Evolutionary conservation across 2,888 invertebrate genomes (phyloP), one percentile per base, ranked within the genome.

Genomic region (Eristalis tenax): DNA sequence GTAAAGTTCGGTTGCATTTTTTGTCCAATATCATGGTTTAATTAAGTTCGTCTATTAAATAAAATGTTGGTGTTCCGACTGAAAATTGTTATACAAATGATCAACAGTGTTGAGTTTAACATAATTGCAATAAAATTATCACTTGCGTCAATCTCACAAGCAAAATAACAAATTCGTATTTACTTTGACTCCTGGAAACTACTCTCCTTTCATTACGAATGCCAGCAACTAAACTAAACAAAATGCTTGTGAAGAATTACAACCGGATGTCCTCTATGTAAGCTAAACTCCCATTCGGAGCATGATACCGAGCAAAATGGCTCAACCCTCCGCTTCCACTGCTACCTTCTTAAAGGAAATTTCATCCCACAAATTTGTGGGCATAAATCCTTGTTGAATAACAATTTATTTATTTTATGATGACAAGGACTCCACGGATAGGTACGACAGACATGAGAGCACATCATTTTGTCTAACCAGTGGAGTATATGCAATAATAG

Each of bases 331-430:
- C 4, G 59, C n/a, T 23, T 22, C 57, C 57, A 4, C 11, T 57
- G 11, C 57, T 13, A 10, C 18, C 10, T 23, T 23, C 22, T 32
- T 22, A 2, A 18, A 35, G n/a, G 10, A 38, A 66, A 66, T 66
- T 38, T 40, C 22, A 23, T 38, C 38, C 40, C 38, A 13, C 40
- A 23, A 40, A 66, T 40, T 66, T 66, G 65, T 66, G 65, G 18
- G 22, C 40, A 66, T 38, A 66, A 66, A 35, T 38, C 65, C 65
- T 66, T 23, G 65, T 40, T 40, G 22, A 35, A 66, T 66, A 64
- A 66, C 65, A 66, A 66, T 66, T 66, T 66, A 66, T 66, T 66
- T 38, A 40, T 40, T 66, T 64, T 66, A 66, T 22, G 40, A 40
- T 15, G 65, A 66, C 65, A 66, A 40, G 65, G 40, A 66, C 15